These are phyloP conservation scores for Epizoanthus ramosus DNA, from an alignment of 92 coral and sea anemone genomes.

Conservation along the genomic window DNA sequence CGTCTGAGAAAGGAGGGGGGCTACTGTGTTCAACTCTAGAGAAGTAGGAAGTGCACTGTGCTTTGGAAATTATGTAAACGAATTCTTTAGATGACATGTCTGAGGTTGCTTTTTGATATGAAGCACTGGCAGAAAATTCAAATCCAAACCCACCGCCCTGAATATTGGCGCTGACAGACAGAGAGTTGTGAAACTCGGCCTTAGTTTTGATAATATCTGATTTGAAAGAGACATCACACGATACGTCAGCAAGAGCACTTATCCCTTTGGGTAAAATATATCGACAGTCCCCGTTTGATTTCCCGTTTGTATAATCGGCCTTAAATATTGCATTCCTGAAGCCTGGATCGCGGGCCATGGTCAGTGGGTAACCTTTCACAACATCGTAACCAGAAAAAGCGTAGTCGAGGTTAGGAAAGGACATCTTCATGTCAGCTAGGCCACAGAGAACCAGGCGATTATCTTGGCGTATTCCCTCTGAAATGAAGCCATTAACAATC, in stretches of 20 bases:
- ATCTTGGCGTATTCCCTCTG: conserved; percentile 27
- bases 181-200: conserved; percentile 21
- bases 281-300: conserved; percentile 27
- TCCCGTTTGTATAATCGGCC: conserved; percentile 22
- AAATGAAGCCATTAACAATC: neutral
- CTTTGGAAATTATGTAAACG: conserved; percentile 28
- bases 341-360: conserved; percentile 57
- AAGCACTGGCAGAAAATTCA: conserved; percentile 44
- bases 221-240: conserved; percentile 52
- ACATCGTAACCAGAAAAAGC: conserved; percentile 47
- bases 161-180: conserved; percentile 34
- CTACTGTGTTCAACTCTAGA: neutral
- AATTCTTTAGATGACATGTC: conserved; percentile 36
- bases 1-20: conserved; percentile 10
- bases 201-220: conserved; percentile 20
- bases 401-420: conserved; percentile 52
- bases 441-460: conserved; percentile 14
- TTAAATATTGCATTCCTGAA: conserved; percentile 43
- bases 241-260: conserved; percentile 42
- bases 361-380: conserved; percentile 51
- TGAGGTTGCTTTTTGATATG: conserved; percentile 30
- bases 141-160: conserved; percentile 41
- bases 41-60: conserved; percentile 38
- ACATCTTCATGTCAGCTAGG: conserved; percentile 5
- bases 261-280: conserved; percentile 39